These are phyloP conservation scores for Stichopus chloronotus DNA, from an alignment of 35 echinoderm and acorn worm genomes.

Conservation along the genomic window DNA sequence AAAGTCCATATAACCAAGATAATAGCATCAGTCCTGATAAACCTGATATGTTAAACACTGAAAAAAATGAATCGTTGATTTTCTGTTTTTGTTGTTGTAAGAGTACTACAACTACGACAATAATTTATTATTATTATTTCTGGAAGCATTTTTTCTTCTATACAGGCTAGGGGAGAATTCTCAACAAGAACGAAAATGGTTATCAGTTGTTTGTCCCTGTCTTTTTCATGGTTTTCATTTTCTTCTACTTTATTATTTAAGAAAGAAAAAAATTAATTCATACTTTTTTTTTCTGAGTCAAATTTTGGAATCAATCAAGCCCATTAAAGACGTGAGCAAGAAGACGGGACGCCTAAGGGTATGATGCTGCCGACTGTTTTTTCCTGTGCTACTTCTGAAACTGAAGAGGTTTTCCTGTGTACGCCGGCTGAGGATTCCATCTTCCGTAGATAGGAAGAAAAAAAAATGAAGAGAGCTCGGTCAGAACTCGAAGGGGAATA, in stretches of 20 bases:
- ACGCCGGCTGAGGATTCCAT: slow-evolving; percentile 8
- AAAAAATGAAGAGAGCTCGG: background rate
- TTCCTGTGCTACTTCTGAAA: slow-evolving; percentile 44
- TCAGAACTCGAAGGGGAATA: slow-evolving; percentile 17
- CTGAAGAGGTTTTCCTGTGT: slow-evolving; percentile 38
- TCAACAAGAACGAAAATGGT: too few relatives aligned
- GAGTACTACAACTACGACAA: too few relatives aligned
- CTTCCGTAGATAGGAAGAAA: background rate
- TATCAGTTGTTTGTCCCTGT: too few relatives aligned
- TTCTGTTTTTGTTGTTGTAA: too few relatives aligned
- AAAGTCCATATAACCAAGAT: too few relatives aligned
- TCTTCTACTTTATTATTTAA: background rate
- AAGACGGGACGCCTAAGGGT: slow-evolving; percentile 17
- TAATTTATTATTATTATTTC: too few relatives aligned
- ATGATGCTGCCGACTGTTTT: slow-evolving; percentile 30
- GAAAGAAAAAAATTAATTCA: slow-evolving; percentile 31
- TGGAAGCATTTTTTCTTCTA: too few relatives aligned
- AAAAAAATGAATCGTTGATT: too few relatives aligned
- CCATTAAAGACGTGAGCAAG: background rate
- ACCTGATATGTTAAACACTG: too few relatives aligned
- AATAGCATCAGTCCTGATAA: too few relatives aligned
- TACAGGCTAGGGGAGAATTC: too few relatives aligned
- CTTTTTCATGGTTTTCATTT: too few relatives aligned
- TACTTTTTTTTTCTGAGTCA: slow-evolving; percentile 14
- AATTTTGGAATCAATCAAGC: slow-evolving; percentile 14